These are phyloP conservation scores for Camptogramma bilineatum DNA, from an alignment of 2,888 invertebrate species.

Conservation along the genomic window DNA sequence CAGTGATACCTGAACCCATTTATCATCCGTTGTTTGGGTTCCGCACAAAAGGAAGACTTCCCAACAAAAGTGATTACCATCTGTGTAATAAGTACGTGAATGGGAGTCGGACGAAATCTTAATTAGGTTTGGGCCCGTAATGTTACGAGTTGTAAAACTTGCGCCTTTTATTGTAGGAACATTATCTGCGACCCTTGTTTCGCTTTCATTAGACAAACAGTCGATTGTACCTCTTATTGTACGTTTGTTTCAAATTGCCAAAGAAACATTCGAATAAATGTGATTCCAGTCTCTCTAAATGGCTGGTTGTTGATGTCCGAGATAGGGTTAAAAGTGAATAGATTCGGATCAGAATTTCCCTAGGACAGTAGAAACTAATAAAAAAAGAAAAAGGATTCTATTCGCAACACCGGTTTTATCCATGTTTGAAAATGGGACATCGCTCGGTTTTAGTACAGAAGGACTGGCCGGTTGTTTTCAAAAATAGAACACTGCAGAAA, in stretches of 20 bases:
- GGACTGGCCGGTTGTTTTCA: conserved; percentile 11
- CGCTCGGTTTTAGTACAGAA: neutral
- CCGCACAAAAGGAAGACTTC: conserved; percentile 59
- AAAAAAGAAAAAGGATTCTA: conserved; percentile 10
- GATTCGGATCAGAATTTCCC: conserved; percentile 13
- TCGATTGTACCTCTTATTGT: conserved; percentile 39
- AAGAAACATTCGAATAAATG: conserved; percentile 26
- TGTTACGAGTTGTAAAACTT: conserved; percentile 53
- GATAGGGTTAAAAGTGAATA: conserved; percentile 17
- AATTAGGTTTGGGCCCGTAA: conserved; percentile 57
- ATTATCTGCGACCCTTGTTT: conserved; percentile 49
- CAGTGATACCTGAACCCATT: conserved; percentile 54
- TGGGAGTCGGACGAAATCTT: conserved; percentile 57
- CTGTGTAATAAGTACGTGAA: conserved; percentile 64
- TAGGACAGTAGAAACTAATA: conserved; percentile 7
- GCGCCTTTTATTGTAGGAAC: conserved; percentile 49
- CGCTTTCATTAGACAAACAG: conserved; percentile 44
- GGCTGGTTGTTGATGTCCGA: conserved; percentile 8
- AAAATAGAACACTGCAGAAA: conserved; percentile 38
- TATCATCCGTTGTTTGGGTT: conserved; percentile 58
- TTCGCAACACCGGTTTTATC: conserved; percentile 6
- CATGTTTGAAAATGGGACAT: conserved; percentile 18
- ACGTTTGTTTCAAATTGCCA: conserved; percentile 24
- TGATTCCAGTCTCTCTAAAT: conserved; percentile 18
- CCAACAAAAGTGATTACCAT: conserved; percentile 61